Base-by-base conservation (phyloP, 2,113 vertebrate species). In the Antechinus stuartii region DNA sequence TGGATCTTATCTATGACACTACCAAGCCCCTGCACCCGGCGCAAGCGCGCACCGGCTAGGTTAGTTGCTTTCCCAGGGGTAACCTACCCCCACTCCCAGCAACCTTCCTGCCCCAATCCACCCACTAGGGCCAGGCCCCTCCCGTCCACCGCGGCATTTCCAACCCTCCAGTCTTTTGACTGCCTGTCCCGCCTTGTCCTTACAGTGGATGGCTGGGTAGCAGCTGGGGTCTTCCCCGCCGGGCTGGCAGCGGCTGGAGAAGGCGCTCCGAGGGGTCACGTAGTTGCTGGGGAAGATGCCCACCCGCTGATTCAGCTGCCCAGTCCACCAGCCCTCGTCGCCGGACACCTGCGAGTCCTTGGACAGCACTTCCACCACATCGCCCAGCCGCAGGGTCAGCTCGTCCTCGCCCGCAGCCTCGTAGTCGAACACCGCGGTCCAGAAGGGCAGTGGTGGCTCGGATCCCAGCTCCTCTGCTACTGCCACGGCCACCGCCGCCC, bases 401-500 rank as follows among this genome's bases (percentile, higher is more conserved):
- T 99, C 99, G 98, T 99, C 99, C 93, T 99, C 99, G 94, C 99
- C 99, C 27, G 98, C 98, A 92, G 99, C 99, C 96, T 99, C 99
- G 98, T 99, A 99, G 98, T 99, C 99, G 98, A 99, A 99, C 97
- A 99, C 99, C 14, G 99, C 99, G 7, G 99, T 99, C 99, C 99
- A 99, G 97, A 99, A 98, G 46, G 98, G 98, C 92, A 97, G 96
- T 47, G 97, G 94, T 47, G 98, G 96, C 89, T 96, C 97, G 16
- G 96, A 95, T 90, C 98, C 96, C 97, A 97, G 97, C 93, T 98
- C 98, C 84, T 94, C 90, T 6, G 97, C 94, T 93, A 55, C 76
- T 84, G 92, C 90, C 91, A 94, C 90, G 93, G 90, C 92, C 54
- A 95, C 92, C 95, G 95, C 42, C 96, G 91, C 95, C 96, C 95